Percentiles rank a stretch among this genome's conserved stretches.
These are phyloP conservation scores for Epistrophe eligans DNA, from an alignment of 2,888 invertebrate species.

Conservation along the genomic window DNA sequence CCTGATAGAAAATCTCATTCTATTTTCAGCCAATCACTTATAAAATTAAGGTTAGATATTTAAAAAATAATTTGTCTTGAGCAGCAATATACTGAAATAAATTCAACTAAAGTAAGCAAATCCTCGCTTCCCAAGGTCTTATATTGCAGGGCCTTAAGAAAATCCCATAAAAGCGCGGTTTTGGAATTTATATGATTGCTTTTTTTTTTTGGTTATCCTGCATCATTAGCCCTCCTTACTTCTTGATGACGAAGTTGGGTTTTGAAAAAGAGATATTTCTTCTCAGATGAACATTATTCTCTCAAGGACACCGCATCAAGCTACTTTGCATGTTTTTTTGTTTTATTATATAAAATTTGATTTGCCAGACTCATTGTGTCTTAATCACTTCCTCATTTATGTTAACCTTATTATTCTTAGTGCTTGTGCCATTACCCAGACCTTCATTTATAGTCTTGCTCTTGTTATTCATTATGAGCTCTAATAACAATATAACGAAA, in stretches of 20 bases:
- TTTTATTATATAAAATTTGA: constrained; percentile 14
- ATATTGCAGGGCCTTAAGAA: neutral
- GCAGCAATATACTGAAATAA: too few relatives aligned
- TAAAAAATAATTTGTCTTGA: too few relatives aligned
- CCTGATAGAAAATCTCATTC: too few relatives aligned
- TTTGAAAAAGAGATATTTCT: neutral
- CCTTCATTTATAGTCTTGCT: constrained; percentile 22
- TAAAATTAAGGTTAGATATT: too few relatives aligned
- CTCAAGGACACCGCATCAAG: constrained; percentile 10
- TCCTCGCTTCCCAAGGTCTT: neutral
- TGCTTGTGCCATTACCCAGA: constrained; percentile 11
- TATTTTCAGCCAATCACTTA: too few relatives aligned
- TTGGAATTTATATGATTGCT: constrained; percentile 2
- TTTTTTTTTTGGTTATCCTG: neutral
- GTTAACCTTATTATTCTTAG: constrained; percentile 22
- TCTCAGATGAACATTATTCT: neutral
- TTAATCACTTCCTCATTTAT: constrained; percentile 40
- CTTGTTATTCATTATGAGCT: constrained; percentile 39
- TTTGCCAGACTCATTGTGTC: constrained; percentile 29
- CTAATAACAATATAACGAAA: constrained; percentile 33
- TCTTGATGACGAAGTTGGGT: neutral
- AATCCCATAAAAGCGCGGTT: neutral
- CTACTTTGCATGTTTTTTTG: constrained; percentile 14
- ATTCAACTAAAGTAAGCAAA: neutral
- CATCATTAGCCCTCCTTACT: neutral